phyloP scores from a whole-genome alignment of 1,140 invertebrate species.

The Muscidifurax raptorellus region DNA sequence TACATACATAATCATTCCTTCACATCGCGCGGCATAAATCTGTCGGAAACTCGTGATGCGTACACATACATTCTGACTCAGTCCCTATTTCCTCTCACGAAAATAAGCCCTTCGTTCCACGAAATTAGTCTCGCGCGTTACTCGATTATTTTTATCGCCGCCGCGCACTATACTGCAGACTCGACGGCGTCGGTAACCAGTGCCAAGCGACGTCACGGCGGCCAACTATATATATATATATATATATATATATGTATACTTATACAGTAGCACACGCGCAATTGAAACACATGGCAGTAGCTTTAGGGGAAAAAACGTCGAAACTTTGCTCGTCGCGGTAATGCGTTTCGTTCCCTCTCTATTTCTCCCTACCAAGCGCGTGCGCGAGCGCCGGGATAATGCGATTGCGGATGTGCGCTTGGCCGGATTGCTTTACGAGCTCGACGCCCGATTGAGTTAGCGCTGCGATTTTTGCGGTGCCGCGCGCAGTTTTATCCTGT shows the following conservation, averaged over 20 bases:
- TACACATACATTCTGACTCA: too few species aligned
- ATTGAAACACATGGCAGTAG: neutral
- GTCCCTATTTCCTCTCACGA: neutral
- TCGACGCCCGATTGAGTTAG: neutral
- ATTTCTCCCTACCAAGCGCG: neutral
- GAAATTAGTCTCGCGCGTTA: neutral
- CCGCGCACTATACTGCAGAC: neutral
- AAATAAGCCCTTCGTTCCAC: neutral
- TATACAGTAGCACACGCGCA: neutral
- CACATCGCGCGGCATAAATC: too few species aligned
- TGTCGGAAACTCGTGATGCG: too few species aligned
- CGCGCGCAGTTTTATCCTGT: neutral
- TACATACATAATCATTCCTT: too few species aligned
- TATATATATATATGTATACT: neutral
- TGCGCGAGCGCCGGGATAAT: neutral
- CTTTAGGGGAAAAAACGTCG: neutral
- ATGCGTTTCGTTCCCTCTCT: neutral
- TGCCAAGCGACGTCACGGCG: neutral
- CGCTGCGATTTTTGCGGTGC: neutral
- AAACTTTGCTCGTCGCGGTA: neutral
- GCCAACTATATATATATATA: neutral
- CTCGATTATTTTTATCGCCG: neutral
- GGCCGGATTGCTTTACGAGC: constrained; percentile 1
- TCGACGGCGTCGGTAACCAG: neutral
- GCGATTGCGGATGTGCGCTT: constrained; percentile 7